Evolutionary conservation across 1,140 invertebrate species (phyloP), one percentile per base, ranked within the genome.

Genomic region (Trachymyrmex septentrionalis): DNA sequence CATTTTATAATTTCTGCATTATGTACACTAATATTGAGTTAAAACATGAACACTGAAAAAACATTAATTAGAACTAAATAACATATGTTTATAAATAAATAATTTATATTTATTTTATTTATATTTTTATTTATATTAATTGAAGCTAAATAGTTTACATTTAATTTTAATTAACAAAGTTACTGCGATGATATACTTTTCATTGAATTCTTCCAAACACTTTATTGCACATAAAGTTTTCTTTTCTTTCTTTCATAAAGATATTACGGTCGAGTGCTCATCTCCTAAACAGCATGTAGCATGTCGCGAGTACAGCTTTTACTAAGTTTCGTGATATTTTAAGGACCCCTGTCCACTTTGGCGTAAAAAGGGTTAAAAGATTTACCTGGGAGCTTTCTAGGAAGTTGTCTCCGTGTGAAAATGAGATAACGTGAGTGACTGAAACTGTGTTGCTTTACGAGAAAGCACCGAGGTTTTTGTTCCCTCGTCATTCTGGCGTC

Each of bases 291-390:
- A 75, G 67, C 69, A 61, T 84, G 80, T 21, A 53, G 53, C 67
- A 72, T 80, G 63, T 38, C 14, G 48, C 55, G 80, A 82, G 12
- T 21, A 21, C 9, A 24, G 24, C 80, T 72, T 59, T 50, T 14
- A 48, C 14, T 16, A 82, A 82, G 55, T 72, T 82, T 14, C 24
- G 80, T 61, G 14, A 73, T 30, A 73, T 73, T 82, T 73, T 73
- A 30, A 61, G 72, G n/a, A 61, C 0, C n/a, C 7, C 38, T 53
- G 55, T 55, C 3, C 80, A 61, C 19, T 82, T 50, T 50, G n/a
- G 4, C 9, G 19, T 61, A 30, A 73, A 80, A 82, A 75, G 44
- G 69, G 55, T 48, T 73, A 24, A 61, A 63, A 61, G 38, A 84
- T 84, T 84, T 61, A 27, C 14, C 69, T 30, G 69, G 38, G 27